Conservation (phyloP, 2,888 invertebrate species). For the Hoplodrina ambigua region DNA sequence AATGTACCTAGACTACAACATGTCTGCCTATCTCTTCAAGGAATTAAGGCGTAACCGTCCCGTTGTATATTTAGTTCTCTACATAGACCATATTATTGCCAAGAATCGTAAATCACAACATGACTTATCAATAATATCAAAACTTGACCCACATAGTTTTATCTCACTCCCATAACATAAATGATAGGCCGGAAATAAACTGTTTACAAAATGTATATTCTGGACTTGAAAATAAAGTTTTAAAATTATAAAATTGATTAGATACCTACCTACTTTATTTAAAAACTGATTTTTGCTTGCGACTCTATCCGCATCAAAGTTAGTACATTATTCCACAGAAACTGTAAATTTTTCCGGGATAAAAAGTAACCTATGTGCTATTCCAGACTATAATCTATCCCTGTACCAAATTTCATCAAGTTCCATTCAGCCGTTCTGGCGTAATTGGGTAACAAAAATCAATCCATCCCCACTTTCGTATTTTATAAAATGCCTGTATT, state of each 20-base stretch:
- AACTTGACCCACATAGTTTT: constrained; percentile 72
- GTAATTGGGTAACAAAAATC: no score
- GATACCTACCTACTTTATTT: background rate
- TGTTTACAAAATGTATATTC: constrained; percentile 48
- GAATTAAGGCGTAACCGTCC: constrained; percentile 14
- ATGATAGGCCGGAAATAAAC: constrained; percentile 61
- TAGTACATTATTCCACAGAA: no score
- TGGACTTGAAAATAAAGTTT: constrained; percentile 27
- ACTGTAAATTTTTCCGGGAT: no score
- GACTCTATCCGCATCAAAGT: no score
- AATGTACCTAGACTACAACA: background rate
- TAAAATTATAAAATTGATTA: background rate
- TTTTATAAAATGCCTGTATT: no score
- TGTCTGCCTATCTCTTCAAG: constrained; percentile 4
- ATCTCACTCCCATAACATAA: constrained; percentile 62
- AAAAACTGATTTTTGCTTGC: background rate
- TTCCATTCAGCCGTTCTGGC: no score
- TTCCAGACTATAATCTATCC: no score
- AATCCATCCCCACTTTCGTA: no score
- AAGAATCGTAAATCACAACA: constrained; percentile 53
- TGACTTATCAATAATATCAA: constrained; percentile 66
- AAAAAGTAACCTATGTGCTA: no score
- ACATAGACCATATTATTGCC: constrained; percentile 36
- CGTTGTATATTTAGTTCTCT: constrained; percentile 25
- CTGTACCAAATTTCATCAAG: no score